Base-by-base conservation (phyloP, 2,797 vertebrate genomes). In the Neosalanx taihuensis region DNA sequence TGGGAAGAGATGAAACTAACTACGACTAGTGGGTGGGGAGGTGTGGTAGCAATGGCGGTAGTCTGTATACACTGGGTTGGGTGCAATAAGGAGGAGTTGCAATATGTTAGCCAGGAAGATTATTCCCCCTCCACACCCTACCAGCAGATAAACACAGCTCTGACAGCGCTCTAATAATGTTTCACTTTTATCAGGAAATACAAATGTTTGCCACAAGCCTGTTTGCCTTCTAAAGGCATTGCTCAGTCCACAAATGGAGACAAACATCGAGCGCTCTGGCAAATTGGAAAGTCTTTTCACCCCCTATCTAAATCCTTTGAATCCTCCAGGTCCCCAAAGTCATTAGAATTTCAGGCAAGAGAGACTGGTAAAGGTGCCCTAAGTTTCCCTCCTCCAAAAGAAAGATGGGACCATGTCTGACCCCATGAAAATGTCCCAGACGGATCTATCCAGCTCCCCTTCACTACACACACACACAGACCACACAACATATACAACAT, bases 281-380 rank as follows among this genome's bases (percentile, higher is more conserved):
- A 92, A 93, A 94, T 94, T 93, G 89, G 91, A 93, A 93, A 90
- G 89, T 85, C 73, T 79, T 81, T 81, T 61, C 69, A 41, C 37
- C 46, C 41, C 35, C 57, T 88, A 87, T 90, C 89, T 92, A 92
- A 93, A 93, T 92, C 90, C 90, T 89, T 86, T 87, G 89, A 91
- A 93, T 92, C 92, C 92, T 94, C 92, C 87, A 91, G 89, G 90
- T 93, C 92, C 92, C 92, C 81, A 87, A 94, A 90, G 92, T 94
- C 93, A 94, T 93, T 93, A 93, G 90, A 91, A 88, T 91, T 90
- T 90, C 86, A 80, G 82, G 88, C 84, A 88, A 90, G 83, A 82
- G 86, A 84, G 51, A 72, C 89, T 90, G 89, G 84, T 59, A 81
- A 89, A 85, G 86, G 84, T 86, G 73, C 84, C 82, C 79, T 80